A percentile compares a stretch with the other conserved stretches of the same genome.
phyloP scores from a whole-genome alignment of 2,113 vertebrate species.

The Calidris pygmaea region DNA sequence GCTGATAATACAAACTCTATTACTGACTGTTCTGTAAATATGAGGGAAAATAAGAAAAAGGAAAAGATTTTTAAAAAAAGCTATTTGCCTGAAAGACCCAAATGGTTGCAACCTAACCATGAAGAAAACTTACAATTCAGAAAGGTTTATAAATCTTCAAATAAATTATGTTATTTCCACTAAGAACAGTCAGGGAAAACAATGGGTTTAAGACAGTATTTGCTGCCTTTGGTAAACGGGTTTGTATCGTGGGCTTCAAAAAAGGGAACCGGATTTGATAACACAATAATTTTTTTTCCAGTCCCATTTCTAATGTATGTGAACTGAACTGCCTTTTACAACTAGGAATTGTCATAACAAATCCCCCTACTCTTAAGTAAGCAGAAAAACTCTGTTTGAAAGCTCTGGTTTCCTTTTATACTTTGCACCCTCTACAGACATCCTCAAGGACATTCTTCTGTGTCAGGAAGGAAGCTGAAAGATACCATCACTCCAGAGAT shows the following conservation, averaged over 20 bases:
- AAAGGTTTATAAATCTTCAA: background rate
- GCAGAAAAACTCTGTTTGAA: conserved; percentile 74
- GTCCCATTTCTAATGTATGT: background rate
- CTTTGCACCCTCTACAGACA: conserved; percentile 66
- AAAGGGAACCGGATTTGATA: background rate
- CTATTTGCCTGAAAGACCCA: background rate
- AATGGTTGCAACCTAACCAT: background rate
- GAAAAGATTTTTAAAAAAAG: background rate
- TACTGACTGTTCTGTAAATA: background rate
- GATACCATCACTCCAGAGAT: conserved; percentile 64
- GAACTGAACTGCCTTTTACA: conserved; percentile 69
- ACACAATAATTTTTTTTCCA: background rate
- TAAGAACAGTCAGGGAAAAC: background rate
- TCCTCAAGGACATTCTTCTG: conserved; percentile 57
- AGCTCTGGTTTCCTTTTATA: conserved; percentile 66
- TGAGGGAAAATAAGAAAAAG: background rate
- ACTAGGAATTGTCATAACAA: conserved; percentile 70
- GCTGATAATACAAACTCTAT: background rate
- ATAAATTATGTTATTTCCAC: background rate
- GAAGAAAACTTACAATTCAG: background rate
- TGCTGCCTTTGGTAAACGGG: background rate
- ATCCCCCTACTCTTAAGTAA: conserved; percentile 68
- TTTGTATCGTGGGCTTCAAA: background rate
- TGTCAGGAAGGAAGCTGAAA: conserved; percentile 60
- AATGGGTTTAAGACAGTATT: background rate